phyloP scores from a whole-genome alignment of 2,113 vertebrate genomes.

The rat (Rattus norvegicus) region DNA sequence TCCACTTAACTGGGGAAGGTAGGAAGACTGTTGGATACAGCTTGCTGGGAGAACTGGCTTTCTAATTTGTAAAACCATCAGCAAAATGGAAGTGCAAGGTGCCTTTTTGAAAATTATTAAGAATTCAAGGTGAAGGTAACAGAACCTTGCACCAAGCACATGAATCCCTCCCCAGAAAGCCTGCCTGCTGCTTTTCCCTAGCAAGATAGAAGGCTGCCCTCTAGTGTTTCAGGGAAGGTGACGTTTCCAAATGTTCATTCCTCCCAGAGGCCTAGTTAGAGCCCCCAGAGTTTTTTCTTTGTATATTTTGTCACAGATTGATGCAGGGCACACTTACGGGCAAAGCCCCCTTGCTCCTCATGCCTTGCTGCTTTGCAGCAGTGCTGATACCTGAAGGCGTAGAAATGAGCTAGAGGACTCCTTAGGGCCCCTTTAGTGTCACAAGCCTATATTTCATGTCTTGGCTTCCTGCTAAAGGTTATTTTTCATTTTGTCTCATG shows the following conservation, averaged over 20 bases:
- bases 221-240: slow-evolving; percentile 46
- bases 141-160: not conserved
- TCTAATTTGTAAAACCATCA: not conserved
- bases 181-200: not conserved
- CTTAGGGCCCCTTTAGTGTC: not conserved
- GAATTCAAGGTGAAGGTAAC: not conserved
- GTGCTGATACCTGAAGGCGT: not conserved
- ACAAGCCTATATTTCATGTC: not conserved
- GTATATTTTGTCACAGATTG: not conserved
- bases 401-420: not conserved
- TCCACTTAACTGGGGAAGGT: not conserved
- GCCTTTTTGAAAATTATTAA: not conserved
- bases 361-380: not conserved
- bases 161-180: fast-evolving
- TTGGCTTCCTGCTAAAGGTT: not conserved
- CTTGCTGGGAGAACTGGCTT: not conserved
- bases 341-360: not conserved
- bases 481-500: not conserved
- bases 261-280: not conserved
- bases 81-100: not conserved
- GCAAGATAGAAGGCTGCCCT: slow-evolving; percentile 70
- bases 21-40: not conserved
- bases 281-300: not conserved
- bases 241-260: fast-evolving
- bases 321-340: not conserved